Evolutionary conservation across 2,888 invertebrate species (phyloP).

Genomic region (Xanthia togata): DNA sequence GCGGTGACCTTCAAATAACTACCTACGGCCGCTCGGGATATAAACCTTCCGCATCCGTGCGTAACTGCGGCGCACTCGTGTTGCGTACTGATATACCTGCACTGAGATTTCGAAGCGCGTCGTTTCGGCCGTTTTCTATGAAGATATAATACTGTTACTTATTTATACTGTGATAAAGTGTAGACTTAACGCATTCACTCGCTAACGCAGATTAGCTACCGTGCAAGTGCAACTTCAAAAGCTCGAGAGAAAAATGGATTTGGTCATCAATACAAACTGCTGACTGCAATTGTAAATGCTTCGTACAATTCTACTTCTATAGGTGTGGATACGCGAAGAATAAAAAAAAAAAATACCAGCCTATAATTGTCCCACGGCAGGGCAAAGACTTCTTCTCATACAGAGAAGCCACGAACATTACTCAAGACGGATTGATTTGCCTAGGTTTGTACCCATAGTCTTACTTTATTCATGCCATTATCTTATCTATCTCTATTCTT

Average conservation of each 20-base stretch:
- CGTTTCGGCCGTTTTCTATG: no score
- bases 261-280: not conserved
- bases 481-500: not conserved
- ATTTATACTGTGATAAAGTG: no score
- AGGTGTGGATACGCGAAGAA: no score
- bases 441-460: not conserved
- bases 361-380: no score
- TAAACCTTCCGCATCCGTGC: no score
- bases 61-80: no score
- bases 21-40: no score
- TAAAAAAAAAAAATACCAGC: no score
- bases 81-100: no score
- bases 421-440: not conserved
- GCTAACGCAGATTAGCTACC: not conserved
- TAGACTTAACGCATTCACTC: not conserved
- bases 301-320: not conserved
- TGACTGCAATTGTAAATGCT: not conserved
- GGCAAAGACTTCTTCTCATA: not conserved
- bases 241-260: not conserved
- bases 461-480: not conserved
- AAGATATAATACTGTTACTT: no score
- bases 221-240: not conserved
- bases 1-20: no score
- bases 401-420: not conserved
- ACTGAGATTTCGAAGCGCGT: no score